Evolutionary conservation across 2,888 invertebrate genomes (phyloP).

Genomic region (Patella ulyssiponensis): DNA sequence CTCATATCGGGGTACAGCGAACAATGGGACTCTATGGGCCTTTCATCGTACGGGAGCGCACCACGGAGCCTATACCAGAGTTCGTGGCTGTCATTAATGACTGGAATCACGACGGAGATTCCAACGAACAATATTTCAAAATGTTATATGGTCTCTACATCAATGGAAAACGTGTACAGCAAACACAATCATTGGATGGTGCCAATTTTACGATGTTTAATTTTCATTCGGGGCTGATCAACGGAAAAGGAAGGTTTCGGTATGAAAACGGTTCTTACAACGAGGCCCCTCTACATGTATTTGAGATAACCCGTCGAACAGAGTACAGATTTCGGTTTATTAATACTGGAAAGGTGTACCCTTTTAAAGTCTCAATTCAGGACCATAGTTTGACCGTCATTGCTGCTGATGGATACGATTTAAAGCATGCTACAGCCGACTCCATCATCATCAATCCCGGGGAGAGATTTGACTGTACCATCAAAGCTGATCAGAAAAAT

Average conservation of each 20-base stretch:
- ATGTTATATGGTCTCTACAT: conserved; percentile 46
- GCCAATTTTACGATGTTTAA: conserved; percentile 22
- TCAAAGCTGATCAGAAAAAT: not conserved
- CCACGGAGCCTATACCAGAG: conserved; percentile 26
- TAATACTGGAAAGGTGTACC: conserved; percentile 37
- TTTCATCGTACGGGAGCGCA: conserved; percentile 49
- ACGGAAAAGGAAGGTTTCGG: conserved; percentile 51
- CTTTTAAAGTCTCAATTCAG: conserved; percentile 39
- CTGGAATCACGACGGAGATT: conserved; percentile 54
- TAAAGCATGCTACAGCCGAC: conserved; percentile 28
- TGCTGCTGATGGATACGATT: conserved; percentile 41
- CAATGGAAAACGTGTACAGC: conserved; percentile 26
- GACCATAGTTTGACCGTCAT: conserved; percentile 39
- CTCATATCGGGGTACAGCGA: conserved; percentile 53
- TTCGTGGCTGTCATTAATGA: conserved; percentile 49
- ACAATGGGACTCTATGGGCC: conserved; percentile 62
- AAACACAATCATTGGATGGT: conserved; percentile 22
- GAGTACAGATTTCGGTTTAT: conserved; percentile 41
- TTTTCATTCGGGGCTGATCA: conserved; percentile 50
- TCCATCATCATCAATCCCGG: conserved; percentile 5
- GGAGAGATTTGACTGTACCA: not conserved
- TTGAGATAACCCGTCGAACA: not conserved
- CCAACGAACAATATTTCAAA: conserved; percentile 41
- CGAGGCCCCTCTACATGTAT: not conserved
- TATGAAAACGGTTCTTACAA: conserved; percentile 12